Evolutionary conservation across 2,888 invertebrate species (phyloP), one percentile per base, ranked within the genome.

Genomic region (Ochlodes sylvanus): DNA sequence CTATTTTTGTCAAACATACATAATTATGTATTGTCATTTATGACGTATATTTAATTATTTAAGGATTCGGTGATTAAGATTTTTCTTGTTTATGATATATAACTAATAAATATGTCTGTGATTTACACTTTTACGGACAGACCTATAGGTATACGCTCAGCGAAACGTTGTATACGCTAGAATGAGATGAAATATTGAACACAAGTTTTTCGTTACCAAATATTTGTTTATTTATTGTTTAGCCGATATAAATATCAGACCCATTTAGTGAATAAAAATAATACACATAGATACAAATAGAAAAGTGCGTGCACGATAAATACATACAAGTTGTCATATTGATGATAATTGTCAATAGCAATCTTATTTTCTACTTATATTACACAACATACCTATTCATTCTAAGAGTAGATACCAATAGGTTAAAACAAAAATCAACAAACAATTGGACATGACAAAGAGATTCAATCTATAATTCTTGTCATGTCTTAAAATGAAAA

Each of bases 401-500:
- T 57, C 32, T 57, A 56, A 17, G 34, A 50, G 19, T 34, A 34
- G n/a, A 38, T 12, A 63, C 9, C 32, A 27, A 19, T 63, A 63
- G 38, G 27, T 55, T 55, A 63, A 42, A 56, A 21, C 27, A 34
- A 6, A 57, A 44, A 38, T 60, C n/a, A 66, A 66, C 32, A 60
- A 41, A 66, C 27, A 21, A 57, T 50, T 58, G 27, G 41, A 32
- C 3, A 21, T 61, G 32, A 60, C 42, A 34, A 66, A 54, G 66
- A 60, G 60, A 65, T 65, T 66, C 60, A 4, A 54, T 21, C 12
- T 58, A 44, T 14, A 60, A 42, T 19, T 32, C 7, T 17, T 42
- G 27, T 7, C 42, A 60, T 42, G 10, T 56, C 7, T 41, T 44
- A 27, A 54, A 60, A 61, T 47, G 61, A 65, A 66, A 66, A 70